Evolutionary conservation across 2,113 vertebrate genomes (phyloP).

Genomic region (Hippocampus abdominalis): DNA sequence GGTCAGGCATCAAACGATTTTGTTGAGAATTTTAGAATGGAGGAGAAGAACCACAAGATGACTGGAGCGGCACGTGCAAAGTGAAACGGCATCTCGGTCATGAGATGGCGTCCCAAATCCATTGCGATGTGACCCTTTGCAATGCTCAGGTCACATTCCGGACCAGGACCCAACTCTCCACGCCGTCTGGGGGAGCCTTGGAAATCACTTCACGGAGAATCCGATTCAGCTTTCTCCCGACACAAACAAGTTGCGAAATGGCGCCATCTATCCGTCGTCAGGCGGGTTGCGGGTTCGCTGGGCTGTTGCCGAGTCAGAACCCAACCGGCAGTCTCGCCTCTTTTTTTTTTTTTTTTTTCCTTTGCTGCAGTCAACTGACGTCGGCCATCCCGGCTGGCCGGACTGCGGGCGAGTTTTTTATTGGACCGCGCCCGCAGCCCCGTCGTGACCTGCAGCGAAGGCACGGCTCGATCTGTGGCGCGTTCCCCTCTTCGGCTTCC

Average conservation of each 20-base stretch:
- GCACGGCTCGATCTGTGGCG: background rate
- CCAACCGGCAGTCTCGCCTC: background rate
- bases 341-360: background rate
- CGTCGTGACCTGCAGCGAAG: background rate
- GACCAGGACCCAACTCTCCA: constrained; percentile 1
- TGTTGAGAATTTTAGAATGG: constrained; percentile 31
- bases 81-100: constrained; percentile 28
- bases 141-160: constrained; percentile 13
- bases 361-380: background rate
- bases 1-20: no score
- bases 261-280: background rate
- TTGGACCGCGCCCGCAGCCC: background rate
- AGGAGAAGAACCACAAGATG: constrained; percentile 37
- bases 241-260: background rate
- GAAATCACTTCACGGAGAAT: constrained; percentile 21
- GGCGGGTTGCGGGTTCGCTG: background rate
- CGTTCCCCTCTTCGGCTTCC: background rate
- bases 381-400: background rate
- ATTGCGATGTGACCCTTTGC: constrained; percentile 14
- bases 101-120: constrained; percentile 22
- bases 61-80: constrained; percentile 30
- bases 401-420: background rate
- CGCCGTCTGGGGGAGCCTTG: constrained; percentile 8
- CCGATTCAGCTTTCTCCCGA: background rate
- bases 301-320: background rate